Evolutionary conservation across 2,797 vertebrate genomes (phyloP).

Genomic region (Iguana delicatissima): DNA sequence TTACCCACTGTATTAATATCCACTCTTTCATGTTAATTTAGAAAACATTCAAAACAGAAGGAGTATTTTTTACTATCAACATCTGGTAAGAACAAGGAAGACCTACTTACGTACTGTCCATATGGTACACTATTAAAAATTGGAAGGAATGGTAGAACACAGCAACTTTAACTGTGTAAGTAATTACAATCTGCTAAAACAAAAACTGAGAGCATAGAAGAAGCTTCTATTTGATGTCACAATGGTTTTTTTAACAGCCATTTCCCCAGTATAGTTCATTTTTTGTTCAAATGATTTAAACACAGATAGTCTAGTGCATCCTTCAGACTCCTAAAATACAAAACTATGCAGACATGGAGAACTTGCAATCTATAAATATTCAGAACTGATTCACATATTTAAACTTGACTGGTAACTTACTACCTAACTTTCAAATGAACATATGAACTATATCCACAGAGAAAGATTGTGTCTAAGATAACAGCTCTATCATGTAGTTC

Average conservation of each 20-base stretch:
- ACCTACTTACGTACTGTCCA: neutral
- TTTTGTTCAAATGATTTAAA: neutral
- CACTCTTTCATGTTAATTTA: constrained; percentile 14
- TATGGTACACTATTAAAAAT: neutral
- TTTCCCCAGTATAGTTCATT: neutral
- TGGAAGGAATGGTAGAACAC: neutral
- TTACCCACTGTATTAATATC: neutral
- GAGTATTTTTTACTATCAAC: neutral
- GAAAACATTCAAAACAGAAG: neutral
- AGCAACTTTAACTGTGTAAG: neutral
- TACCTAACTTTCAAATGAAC: neutral
- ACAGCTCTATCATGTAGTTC: neutral
- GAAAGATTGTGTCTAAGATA: neutral
- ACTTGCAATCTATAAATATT: neutral
- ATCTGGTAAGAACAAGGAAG: neutral
- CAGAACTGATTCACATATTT: neutral
- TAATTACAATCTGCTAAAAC: neutral
- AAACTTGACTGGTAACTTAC: neutral
- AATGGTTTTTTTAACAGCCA: neutral
- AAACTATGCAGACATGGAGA: neutral
- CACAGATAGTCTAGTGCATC: neutral
- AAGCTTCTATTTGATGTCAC: neutral
- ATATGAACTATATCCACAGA: neutral
- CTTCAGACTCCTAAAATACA: neutral
- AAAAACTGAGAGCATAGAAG: neutral